Evolutionary conservation across 2,797 vertebrate species (phyloP), one percentile per base, ranked within the genome.

Genomic region (Pempheris klunzingeri): DNA sequence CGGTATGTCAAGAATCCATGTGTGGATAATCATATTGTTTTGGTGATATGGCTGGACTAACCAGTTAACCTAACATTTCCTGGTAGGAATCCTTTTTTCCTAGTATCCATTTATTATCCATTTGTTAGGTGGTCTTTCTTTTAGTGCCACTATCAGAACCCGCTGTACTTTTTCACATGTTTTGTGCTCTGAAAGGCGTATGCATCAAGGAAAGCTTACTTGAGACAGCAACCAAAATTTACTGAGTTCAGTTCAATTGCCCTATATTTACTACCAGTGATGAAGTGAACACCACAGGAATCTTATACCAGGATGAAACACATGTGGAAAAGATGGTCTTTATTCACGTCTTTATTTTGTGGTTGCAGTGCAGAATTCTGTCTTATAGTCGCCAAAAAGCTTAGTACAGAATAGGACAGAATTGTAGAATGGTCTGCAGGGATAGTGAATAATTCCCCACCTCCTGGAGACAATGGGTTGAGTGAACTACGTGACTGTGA

Each of bases 401-500:
- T 3, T 5, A 61, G 6, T 30, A 15, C 14, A 50, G n/a, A n/a
- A n/a, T n/a, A n/a, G n/a, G 55, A 60, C 24, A 18, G 52, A 14
- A 46, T 4, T 18, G 6, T 7, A 5, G 10, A 36, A 34, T 2
- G 0, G 28, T 50, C 5, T 58, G 44, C 38, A 49, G 26, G 12
- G 15, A 49, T 5, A 2, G 46, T 58, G 58, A 46, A 7, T 67
- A 43, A 80, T 58, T 55, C n/a, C 8, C 32, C 49, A 57, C 36
- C 57, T 67, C 62, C 43, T 57, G 28, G 50, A 73, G 46, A 81
- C 62, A 77, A 72, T 72, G 38, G 24, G 17, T 55, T 50, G 10
- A 28, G 17, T 53, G 26, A 71, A 32, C 9, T n/a, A 3, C 36
- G 12, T 49, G n/a, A 34, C 38, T 22, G 1, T 38, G 8, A 34